Evolutionary conservation across 1,140 invertebrate genomes (phyloP).

Genomic region (Dendrolimus punctatus): DNA sequence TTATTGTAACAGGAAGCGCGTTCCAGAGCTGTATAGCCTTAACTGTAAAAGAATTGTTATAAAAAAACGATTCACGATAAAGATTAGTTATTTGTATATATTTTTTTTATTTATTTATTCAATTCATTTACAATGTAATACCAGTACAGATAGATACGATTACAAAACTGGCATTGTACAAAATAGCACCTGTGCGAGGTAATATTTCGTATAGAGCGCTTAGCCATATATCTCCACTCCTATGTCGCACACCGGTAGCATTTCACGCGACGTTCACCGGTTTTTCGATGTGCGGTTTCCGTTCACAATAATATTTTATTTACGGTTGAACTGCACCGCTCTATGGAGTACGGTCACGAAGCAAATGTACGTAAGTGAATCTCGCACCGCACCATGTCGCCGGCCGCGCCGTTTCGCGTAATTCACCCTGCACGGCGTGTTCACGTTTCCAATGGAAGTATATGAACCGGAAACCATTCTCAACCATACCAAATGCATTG

Average conservation of each 20-base stretch:
- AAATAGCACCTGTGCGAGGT: conserved; percentile 28
- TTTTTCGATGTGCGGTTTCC: conserved; percentile 62
- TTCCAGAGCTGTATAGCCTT: too few relatives aligned
- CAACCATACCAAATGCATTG: conserved; percentile 17
- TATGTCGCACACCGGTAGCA: conserved; percentile 50
- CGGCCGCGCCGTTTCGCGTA: conserved; percentile 18
- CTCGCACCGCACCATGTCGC: conserved; percentile 15
- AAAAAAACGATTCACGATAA: too few relatives aligned
- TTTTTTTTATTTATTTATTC: too few relatives aligned
- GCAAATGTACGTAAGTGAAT: conserved; percentile 35
- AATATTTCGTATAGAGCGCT: conserved; percentile 50
- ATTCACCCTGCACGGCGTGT: conserved; percentile 28
- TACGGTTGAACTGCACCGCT: conserved; percentile 36
- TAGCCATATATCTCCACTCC: conserved; percentile 55
- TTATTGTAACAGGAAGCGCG: too few relatives aligned
- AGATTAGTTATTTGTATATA: too few relatives aligned
- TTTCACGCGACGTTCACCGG: conserved; percentile 55
- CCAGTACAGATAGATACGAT: neutral
- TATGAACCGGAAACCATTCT: conserved; percentile 42
- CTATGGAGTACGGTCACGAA: conserved; percentile 43
- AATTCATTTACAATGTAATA: too few relatives aligned
- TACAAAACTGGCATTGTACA: conserved; percentile 32
- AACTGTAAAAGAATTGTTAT: too few relatives aligned
- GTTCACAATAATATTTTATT: conserved; percentile 52
- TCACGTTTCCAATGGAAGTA: conserved; percentile 32